A percentile compares a stretch with the other conserved stretches of the same genome.
Conservation (phyloP, 2,888 invertebrate species). For the Operophtera brumata region DNA sequence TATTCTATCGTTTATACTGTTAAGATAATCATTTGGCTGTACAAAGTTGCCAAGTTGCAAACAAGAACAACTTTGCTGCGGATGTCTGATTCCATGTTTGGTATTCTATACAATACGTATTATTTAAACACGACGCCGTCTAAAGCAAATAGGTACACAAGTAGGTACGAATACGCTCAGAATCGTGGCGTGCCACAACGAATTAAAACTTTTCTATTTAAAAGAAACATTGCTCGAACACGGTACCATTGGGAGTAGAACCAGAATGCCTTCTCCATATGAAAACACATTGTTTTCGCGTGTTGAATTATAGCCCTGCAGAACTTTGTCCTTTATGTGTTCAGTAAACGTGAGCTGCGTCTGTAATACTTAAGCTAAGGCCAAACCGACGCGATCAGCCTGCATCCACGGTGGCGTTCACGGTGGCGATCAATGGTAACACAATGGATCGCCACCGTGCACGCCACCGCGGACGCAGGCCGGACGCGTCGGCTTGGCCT, state of each 20-base stretch:
- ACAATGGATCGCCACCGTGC: no score
- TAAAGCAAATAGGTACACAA: not conserved
- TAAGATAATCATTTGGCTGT: constrained; percentile 31
- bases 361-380: constrained; percentile 31
- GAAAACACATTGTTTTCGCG: constrained; percentile 54
- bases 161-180: constrained; percentile 3
- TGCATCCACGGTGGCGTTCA: no score
- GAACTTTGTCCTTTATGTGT: constrained; percentile 44
- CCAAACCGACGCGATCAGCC: no score
- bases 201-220: constrained; percentile 70
- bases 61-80: constrained; percentile 38
- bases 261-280: constrained; percentile 42
- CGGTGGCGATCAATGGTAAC: no score
- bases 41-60: constrained; percentile 46
- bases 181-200: constrained; percentile 44
- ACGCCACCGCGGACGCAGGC: no score
- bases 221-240: constrained; percentile 52
- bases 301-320: constrained; percentile 44
- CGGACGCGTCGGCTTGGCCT: no score
- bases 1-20: not conserved
- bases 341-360: constrained; percentile 38
- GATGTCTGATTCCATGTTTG: constrained; percentile 32
- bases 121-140: not conserved
- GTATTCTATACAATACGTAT: constrained; percentile 17
- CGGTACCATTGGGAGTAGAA: constrained; percentile 44